Conservation (phyloP, 2,797 vertebrate genomes). For the Mus minutoides region DNA sequence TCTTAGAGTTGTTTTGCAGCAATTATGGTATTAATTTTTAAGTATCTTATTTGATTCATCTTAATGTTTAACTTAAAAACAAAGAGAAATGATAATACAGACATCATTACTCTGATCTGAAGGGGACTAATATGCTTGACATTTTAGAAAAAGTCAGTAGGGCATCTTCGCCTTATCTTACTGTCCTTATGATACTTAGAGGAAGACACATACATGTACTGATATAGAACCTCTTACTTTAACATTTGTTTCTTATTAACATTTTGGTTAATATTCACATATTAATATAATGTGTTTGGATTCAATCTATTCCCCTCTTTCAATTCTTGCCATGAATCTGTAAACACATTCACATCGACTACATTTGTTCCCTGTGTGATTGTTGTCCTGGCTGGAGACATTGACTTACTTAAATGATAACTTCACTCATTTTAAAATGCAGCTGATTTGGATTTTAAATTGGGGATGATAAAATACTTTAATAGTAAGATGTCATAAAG, state of each 20-base stretch:
- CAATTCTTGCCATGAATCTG: neutral
- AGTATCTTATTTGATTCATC: slow-evolving; percentile 2
- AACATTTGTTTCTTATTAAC: neutral
- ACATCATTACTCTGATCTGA: slow-evolving; percentile 21
- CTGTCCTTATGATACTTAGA: slow-evolving; percentile 6
- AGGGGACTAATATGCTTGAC: slow-evolving; percentile 13
- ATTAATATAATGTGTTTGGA: neutral
- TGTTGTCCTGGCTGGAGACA: neutral
- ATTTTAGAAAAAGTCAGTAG: neutral
- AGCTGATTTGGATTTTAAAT: slow-evolving; percentile 30
- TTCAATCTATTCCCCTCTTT: neutral
- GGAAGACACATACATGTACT: slow-evolving; percentile 10
- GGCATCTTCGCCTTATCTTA: neutral
- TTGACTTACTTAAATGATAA: slow-evolving; percentile 40
- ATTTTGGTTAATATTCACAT: neutral
- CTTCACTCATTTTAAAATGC: slow-evolving; percentile 38
- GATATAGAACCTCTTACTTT: neutral
- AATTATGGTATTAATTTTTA: slow-evolving; percentile 4
- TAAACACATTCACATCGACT: neutral
- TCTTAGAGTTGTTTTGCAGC: neutral
- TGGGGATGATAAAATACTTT: slow-evolving; percentile 41
- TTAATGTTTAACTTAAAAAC: slow-evolving; percentile 42
- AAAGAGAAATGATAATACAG: neutral
- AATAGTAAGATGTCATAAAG: slow-evolving; percentile 23
- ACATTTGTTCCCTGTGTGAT: neutral